Evolutionary conservation across 2,888 invertebrate genomes (phyloP).

Genomic region (Caenorhabditis sp.): DNA sequence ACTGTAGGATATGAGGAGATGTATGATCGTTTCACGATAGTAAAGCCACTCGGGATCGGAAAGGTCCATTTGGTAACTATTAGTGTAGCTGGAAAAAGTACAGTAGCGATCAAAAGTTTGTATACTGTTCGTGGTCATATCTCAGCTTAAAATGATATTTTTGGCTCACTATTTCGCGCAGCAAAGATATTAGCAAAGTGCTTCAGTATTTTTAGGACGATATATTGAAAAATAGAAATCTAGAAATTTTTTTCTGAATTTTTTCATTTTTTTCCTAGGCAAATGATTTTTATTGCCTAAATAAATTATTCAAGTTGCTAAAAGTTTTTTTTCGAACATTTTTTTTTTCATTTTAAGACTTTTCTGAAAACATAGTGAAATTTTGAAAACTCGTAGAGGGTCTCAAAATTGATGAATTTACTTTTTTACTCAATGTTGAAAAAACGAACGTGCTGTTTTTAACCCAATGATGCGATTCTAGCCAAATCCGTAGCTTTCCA

Average conservation of each 20-base stretch:
- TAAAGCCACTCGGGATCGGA: constrained; percentile 64
- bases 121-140: no score
- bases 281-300: no score
- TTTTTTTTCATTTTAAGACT: background rate
- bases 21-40: constrained; percentile 45
- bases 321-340: background rate
- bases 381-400: no score
- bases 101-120: background rate
- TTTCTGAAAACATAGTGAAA: background rate
- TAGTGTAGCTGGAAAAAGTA: constrained; percentile 49
- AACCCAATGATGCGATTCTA: constrained; percentile 43
- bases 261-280: background rate
- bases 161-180: no score
- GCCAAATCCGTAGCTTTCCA: constrained; percentile 49
- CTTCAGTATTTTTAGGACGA: no score
- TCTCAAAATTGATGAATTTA: no score
- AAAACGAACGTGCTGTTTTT: constrained; percentile 24
- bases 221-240: background rate
- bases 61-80: constrained; percentile 44
- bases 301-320: background rate
- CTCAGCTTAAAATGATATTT: no score
- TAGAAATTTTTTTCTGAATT: background rate
- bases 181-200: no score
- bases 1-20: constrained; percentile 17
- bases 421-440: no score